phyloP scores from a whole-genome alignment of 2,797 vertebrate species.

The Todus mexicanus region DNA sequence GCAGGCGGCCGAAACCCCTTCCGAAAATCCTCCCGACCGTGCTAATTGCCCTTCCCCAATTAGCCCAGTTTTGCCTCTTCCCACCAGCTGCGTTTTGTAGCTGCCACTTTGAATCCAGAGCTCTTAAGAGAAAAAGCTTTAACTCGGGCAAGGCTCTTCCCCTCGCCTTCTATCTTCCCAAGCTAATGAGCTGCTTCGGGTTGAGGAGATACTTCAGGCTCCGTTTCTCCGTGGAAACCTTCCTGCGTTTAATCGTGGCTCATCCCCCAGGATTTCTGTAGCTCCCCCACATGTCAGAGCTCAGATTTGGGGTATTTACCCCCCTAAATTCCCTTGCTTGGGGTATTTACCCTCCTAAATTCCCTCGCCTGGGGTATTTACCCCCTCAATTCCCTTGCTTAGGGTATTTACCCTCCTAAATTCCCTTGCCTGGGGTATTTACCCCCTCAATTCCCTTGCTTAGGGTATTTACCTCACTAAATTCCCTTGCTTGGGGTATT shows the following conservation, averaged over 20 bases:
- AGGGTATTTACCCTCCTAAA: too few relatives aligned
- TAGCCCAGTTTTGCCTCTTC: conserved; percentile 12
- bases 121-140: not conserved
- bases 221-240: rapidly evolving
- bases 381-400: too few relatives aligned
- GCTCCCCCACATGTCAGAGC: not conserved
- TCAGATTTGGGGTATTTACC: not conserved
- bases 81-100: not conserved
- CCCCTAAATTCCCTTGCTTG: not conserved
- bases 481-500: not conserved
- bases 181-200: not conserved
- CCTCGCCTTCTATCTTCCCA: not conserved
- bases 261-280: rapidly evolving
- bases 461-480: not conserved
- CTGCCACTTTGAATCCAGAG: not conserved
- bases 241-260: rapidly evolving
- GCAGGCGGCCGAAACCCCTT: not conserved
- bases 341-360: not conserved
- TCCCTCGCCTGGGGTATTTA: too few relatives aligned
- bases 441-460: not conserved
- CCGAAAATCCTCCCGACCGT: not conserved
- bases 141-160: not conserved
- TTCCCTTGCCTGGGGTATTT: too few relatives aligned
- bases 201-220: rapidly evolving
- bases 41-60: conserved; percentile 29